phyloP scores from a whole-genome alignment of 2,888 invertebrate species.

The Thyatira batis region DNA sequence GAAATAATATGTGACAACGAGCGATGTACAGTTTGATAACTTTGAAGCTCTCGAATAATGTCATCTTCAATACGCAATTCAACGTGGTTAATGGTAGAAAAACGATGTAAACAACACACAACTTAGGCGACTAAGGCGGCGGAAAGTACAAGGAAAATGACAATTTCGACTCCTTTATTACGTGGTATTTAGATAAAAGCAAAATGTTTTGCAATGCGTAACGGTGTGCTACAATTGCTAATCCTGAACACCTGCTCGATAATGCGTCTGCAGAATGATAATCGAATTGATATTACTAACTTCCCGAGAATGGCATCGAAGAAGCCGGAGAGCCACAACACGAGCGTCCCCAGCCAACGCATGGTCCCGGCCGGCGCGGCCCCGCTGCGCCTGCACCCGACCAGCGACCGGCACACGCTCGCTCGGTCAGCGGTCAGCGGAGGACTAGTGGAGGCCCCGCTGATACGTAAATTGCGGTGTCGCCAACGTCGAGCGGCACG shows the following conservation, averaged over 20 bases:
- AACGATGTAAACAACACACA: no score
- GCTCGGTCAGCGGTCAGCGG: neutral
- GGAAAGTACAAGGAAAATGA: no score
- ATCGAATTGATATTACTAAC: conserved; percentile 37
- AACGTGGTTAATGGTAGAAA: no score
- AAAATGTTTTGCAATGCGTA: neutral
- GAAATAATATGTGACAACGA: no score
- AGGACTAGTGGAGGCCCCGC: neutral
- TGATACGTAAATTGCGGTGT: neutral
- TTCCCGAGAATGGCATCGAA: conserved; percentile 43
- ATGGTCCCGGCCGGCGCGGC: conserved; percentile 28
- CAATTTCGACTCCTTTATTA: no score
- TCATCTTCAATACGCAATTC: no score
- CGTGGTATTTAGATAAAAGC: no score
- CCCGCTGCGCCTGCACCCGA: conserved; percentile 3
- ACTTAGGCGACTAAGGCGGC: no score
- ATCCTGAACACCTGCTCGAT: neutral
- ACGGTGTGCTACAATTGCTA: neutral
- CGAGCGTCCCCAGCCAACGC: conserved; percentile 41
- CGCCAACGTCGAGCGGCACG: neutral
- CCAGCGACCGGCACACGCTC: neutral
- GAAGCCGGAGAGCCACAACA: conserved; percentile 49
- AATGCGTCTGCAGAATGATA: neutral
- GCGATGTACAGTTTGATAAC: no score
- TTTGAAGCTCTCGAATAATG: no score